Conservation (phyloP, 2,113 vertebrate species). For the Podarcis raffonei region DNA sequence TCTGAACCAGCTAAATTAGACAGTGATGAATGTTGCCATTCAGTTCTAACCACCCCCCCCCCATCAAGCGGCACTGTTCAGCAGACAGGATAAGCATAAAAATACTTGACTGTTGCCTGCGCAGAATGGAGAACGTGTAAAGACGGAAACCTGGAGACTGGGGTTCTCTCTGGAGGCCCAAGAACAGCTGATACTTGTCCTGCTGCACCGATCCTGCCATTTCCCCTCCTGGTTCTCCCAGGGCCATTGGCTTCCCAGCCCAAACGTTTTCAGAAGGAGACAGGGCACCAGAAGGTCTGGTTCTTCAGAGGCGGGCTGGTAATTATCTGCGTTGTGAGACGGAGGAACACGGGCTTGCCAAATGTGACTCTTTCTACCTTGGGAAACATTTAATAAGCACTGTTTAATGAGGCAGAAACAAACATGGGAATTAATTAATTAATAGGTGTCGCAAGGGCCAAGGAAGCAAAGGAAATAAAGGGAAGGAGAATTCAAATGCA, state of each 20-base stretch:
- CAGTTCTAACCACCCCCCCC: not conserved
- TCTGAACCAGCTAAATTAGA: not conserved
- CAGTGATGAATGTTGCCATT: constrained; percentile 4
- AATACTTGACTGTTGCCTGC: not conserved
- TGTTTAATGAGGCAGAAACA: constrained; percentile 11
- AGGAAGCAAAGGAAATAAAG: not conserved
- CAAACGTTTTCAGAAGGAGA: not conserved
- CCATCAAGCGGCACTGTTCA: not conserved
- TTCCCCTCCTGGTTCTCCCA: no score
- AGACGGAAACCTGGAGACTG: constrained; percentile 30
- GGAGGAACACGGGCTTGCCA: not conserved
- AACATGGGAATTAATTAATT: constrained; percentile 13
- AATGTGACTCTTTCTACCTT: not conserved
- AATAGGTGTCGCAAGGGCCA: not conserved
- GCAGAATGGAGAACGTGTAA: not conserved
- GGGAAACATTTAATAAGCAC: not conserved
- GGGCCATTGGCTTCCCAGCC: no score
- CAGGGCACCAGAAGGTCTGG: not conserved
- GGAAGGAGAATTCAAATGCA: not conserved
- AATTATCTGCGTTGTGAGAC: not conserved
- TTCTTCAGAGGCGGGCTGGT: not conserved
- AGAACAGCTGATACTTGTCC: constrained; percentile 28
- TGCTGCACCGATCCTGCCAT: not conserved
- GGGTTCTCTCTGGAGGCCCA: not conserved
- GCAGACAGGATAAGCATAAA: not conserved